Conservation (phyloP, 2,888 invertebrate species). For the Acleris cristana region DNA sequence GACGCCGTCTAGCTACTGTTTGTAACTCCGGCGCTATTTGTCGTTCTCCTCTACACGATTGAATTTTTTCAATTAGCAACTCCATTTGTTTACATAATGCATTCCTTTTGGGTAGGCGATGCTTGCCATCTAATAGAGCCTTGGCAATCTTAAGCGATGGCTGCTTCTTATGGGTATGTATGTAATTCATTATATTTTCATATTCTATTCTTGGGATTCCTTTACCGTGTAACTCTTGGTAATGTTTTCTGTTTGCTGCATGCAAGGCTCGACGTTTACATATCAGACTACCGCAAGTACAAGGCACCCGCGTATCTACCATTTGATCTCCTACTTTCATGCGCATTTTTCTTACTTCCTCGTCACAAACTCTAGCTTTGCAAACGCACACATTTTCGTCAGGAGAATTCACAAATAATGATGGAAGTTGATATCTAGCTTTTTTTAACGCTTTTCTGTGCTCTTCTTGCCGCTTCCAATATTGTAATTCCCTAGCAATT, state of each 20-base stretch:
- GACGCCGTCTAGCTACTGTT: neutral
- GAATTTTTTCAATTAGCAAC: too few relatives aligned
- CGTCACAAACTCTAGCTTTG: neutral
- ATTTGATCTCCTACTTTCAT: neutral
- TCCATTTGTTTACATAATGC: too few relatives aligned
- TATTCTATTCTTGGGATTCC: neutral
- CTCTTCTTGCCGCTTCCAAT: too few relatives aligned
- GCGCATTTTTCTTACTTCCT: neutral
- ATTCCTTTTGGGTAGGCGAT: too few relatives aligned
- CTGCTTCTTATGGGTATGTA: neutral
- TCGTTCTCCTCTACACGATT: neutral
- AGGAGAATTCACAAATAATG: neutral
- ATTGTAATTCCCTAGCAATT: neutral
- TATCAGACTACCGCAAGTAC: conserved; percentile 1
- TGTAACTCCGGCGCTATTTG: too few relatives aligned
- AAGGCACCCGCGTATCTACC: neutral
- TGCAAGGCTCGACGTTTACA: neutral
- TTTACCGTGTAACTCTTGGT: neutral
- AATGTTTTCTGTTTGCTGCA: too few relatives aligned
- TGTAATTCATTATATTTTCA: neutral
- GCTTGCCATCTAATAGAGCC: too few relatives aligned
- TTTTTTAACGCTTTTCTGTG: too few relatives aligned
- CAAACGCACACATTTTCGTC: neutral
- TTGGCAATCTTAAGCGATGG: too few relatives aligned
- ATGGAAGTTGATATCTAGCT: too few relatives aligned